Evolutionary conservation across 2,113 vertebrate species (phyloP).

Genomic region (Actinemys pallida): DNA sequence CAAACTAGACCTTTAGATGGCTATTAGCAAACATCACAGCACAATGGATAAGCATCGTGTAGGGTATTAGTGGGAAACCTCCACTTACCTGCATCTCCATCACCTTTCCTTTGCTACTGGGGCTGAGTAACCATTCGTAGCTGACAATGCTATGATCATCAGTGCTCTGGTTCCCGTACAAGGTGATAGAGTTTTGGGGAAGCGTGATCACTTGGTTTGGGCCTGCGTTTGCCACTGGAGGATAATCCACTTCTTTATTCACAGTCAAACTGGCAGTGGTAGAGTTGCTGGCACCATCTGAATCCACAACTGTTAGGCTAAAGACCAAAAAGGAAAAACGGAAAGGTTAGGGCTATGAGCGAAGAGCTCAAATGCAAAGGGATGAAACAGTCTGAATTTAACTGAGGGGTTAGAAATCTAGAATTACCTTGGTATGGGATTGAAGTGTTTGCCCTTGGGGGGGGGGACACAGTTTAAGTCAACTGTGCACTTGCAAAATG

Average conservation of each 20-base stretch:
- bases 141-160: slow-evolving; percentile 94
- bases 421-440: background rate
- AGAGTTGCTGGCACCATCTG: slow-evolving; percentile 90
- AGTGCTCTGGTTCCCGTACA: slow-evolving; percentile 93
- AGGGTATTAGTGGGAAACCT: background rate
- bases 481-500: background rate
- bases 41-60: background rate
- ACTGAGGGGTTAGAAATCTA: background rate
- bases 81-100: slow-evolving; percentile 96
- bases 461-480: background rate
- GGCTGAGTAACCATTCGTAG: slow-evolving; percentile 97
- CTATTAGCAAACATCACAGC: slow-evolving; percentile 8
- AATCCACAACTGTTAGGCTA: slow-evolving; percentile 95
- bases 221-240: slow-evolving; percentile 92
- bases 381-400: background rate
- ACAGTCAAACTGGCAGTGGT: slow-evolving; percentile 92
- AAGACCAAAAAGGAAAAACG: background rate
- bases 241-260: slow-evolving; percentile 96
- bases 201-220: slow-evolving; percentile 96
- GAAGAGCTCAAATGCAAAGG: background rate
- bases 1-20: slow-evolving; percentile 5
- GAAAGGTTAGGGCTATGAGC: background rate
- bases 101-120: slow-evolving; percentile 96
- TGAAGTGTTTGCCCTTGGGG: background rate
- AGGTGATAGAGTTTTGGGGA: slow-evolving; percentile 92